Conservation (phyloP, 2,113 vertebrate species). For the Corydoras sp. region DNA sequence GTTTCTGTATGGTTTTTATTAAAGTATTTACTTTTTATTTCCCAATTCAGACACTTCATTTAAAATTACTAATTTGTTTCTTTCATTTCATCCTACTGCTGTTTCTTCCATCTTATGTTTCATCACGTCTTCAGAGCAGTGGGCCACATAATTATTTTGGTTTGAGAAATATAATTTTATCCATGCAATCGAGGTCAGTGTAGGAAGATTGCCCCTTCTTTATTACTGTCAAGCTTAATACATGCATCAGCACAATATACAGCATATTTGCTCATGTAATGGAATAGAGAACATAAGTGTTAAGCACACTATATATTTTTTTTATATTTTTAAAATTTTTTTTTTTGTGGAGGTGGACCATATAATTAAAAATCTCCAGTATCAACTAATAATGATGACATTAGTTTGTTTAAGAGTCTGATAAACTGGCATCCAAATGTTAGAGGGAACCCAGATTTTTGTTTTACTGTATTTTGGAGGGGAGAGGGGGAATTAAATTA, state of each 20-base stretch:
- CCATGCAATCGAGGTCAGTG: conserved; percentile 4
- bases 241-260: not conserved
- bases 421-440: too few species aligned
- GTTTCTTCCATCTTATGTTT: not conserved
- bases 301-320: too few species aligned
- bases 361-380: too few species aligned
- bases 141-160: not conserved
- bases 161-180: conserved; percentile 8
- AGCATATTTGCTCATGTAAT: not conserved
- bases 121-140: not conserved
- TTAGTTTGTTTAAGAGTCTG: too few species aligned
- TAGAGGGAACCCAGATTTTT: too few species aligned
- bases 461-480: conserved; percentile 24
- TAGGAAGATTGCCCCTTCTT: conserved; percentile 20
- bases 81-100: not conserved
- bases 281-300: not conserved
- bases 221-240: conserved; percentile 3
- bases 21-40: too few species aligned
- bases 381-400: too few species aligned
- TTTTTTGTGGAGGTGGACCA: too few species aligned
- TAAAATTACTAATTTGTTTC: not conserved
- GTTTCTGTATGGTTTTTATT: not conserved
- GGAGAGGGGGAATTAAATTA: conserved; percentile 43
- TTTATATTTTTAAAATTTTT: too few species aligned
- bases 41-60: too few species aligned